Base-by-base conservation (phyloP, 1,140 invertebrate species). In the Berghia stephanieae region DNA sequence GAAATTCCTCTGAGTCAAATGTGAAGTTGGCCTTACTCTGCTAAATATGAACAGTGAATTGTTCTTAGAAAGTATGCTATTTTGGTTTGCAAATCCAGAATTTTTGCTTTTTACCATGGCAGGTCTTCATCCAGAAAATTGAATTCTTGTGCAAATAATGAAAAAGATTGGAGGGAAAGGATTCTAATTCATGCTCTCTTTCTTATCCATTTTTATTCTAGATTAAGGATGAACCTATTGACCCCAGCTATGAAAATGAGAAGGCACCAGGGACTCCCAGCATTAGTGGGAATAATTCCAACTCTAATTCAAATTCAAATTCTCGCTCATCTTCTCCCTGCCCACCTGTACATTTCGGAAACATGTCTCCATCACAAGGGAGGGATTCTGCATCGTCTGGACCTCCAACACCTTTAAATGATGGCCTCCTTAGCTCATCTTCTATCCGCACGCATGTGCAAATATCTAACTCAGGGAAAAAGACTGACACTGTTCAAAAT, bases 401-500 rank as follows among this genome's bases (percentile, higher is more conserved):
- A 3, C 31, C 16, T 27, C 72, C 42, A 42, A 63, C 63, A 31
- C 72, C 72, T 43, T 42, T 75, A 1, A 76, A 76, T 68, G 60
- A 76, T n/a, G n/a, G n/a, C 55, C 60, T 49, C 1, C 40, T 42
- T 76, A 43, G 60, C 18, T 60, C 40, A 10, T 67, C 57, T 36
- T 67, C 49, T 44, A 67, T 76, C 38, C 60, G 74, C 38, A 42
- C 49, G 2, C 40, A 76, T 3, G 21, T 76, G 16, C 74, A 68
- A 16, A 63, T 60, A 3, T 60, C 74, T 36, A 68, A 46, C 18
- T 60, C 38, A 8, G 44, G 74, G 24, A 76, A 60, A 49, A 76
- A 76, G 31, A 76, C 68, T 60, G 63, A 76, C 44, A 49, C 74
- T 60, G 72, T 84, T 1, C 72, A 78, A 42, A 81, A 75, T 75